phyloP scores from a whole-genome alignment of 2,113 vertebrate species.

The Oriolus oriolus region DNA sequence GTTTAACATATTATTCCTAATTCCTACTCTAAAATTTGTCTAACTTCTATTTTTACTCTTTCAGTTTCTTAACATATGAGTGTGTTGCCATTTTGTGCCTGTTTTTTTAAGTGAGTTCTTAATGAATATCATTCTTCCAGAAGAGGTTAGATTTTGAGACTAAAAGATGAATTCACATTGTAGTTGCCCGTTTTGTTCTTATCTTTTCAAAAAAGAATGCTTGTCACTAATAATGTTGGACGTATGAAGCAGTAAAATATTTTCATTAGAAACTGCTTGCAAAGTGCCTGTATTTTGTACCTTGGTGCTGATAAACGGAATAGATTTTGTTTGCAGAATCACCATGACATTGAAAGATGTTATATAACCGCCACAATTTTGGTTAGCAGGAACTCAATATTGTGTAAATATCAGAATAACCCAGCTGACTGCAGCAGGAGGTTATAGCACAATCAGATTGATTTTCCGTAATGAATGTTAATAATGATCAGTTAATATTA shows the following conservation, averaged over 20 bases:
- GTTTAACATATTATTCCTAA: background rate
- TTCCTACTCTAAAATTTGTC: background rate
- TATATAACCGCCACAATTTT: constrained; percentile 8
- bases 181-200: background rate
- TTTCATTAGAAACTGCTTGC: background rate
- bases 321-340: constrained; percentile 29
- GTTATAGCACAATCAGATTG: background rate
- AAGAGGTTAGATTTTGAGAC: background rate
- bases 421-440: background rate
- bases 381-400: background rate
- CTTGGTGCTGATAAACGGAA: background rate
- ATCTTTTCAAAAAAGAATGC: background rate
- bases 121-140: background rate
- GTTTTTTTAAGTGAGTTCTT: background rate
- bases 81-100: background rate
- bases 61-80: background rate
- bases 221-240: background rate
- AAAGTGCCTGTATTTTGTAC: background rate
- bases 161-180: background rate
- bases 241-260: background rate
- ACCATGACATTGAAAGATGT: constrained; percentile 30
- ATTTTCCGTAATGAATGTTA: constrained; percentile 24
- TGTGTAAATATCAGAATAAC: constrained; percentile 45
- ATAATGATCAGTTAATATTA: constrained; percentile 54
- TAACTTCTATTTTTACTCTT: background rate